phyloP scores from a whole-genome alignment of 2,113 vertebrate species.

The Regulus satrapa region DNA sequence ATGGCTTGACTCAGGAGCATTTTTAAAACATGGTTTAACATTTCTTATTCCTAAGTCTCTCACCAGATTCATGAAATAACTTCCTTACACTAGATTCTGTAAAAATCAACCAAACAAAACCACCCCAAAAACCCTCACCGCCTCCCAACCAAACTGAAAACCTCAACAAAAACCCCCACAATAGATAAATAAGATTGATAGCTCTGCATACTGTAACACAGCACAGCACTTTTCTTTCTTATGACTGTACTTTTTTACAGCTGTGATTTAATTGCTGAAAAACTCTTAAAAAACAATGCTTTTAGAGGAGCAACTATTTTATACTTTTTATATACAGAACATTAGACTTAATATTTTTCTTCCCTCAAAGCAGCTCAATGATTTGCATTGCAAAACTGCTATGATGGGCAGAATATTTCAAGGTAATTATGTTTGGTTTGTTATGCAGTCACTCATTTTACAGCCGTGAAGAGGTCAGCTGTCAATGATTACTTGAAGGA shows the following conservation, averaged over 20 bases:
- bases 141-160: neutral
- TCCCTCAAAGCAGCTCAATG: neutral
- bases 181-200: neutral
- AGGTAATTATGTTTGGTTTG: neutral
- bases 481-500: neutral
- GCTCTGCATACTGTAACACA: neutral
- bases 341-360: neutral
- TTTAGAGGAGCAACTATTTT: neutral
- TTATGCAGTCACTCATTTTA: neutral
- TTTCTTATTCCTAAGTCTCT: neutral
- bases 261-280: neutral
- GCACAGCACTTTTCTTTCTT: neutral
- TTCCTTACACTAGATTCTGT: neutral
- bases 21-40: neutral
- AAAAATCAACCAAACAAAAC: neutral
- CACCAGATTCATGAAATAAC: too few relatives aligned
- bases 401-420: neutral
- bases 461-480: neutral
- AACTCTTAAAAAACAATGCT: neutral
- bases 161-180: fast-evolving
- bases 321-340: neutral
- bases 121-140: fast-evolving
- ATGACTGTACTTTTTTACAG: neutral
- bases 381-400: neutral
- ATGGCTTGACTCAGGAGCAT: neutral